Evolutionary conservation across 2,113 vertebrate species (phyloP), one percentile per base, ranked within the genome.

Genomic region (Hippocampus guttulatus): DNA sequence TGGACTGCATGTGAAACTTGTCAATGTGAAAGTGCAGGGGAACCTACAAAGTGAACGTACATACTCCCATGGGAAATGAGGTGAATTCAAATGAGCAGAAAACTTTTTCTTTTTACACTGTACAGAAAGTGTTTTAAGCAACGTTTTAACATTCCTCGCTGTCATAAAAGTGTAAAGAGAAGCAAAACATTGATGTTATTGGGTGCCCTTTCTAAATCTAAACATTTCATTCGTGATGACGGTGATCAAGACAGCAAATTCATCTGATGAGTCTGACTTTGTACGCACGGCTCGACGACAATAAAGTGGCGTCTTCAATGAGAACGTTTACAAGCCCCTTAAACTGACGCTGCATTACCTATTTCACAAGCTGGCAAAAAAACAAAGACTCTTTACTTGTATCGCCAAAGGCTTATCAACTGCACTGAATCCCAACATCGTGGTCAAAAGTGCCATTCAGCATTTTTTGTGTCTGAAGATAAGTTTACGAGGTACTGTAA

Each of bases 301-400:
- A 83, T 69, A 5, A 72, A 61, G 75, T 85, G 83, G 85, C 89
- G 83, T 83, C 85, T 90, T 88, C 87, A 85, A 90, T 91, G 90
- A 84, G 81, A 83, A 81, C 86, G 89, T 92, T 91, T 87, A 85
- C 83, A 86, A 75, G 79, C 81, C 70, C 40, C 81, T 79, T 85
- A 85, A 91, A 92, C 90, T 91, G 88, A 92, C 92, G 90, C 91
- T 88, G 80, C 86, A 91, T 90, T 85, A 79, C 87, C 88, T 80
- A 86, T 90, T 88, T 89, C 87, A 85, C 84, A 83, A 83, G 86
- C 77, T 88, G 84, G 83, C 74, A 76, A 81, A 84, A 72, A 81
- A 38, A 38, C 33, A 38, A 33, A 33, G 33, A 38, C 33, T 38
- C 33, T 38, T 38, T 77, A 70, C 76, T 68, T 83, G 81, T 71